These are phyloP conservation scores for Hydrolagus affinis DNA, from an alignment of 2,113 vertebrate species.

Conservation along the genomic window DNA sequence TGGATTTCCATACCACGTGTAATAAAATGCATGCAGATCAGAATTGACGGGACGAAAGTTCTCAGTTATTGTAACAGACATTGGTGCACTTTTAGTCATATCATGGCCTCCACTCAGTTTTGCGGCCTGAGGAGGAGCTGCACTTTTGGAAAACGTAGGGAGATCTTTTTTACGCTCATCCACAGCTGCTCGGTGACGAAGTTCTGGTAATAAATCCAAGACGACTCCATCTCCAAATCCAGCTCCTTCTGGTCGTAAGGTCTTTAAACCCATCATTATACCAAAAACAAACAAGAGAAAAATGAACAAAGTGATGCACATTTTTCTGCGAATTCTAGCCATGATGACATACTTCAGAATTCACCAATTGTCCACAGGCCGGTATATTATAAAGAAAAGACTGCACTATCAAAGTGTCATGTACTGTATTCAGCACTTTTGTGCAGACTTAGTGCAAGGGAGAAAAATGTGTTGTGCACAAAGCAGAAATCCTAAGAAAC, in stretches of 20 bases:
- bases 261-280: conserved; percentile 75
- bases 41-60: conserved; percentile 75
- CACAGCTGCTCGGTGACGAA: conserved; percentile 44
- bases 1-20: conserved; percentile 87
- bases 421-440: background rate
- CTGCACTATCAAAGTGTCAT: background rate
- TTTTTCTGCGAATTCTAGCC: conserved; percentile 82
- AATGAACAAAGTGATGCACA: conserved; percentile 65
- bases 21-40: conserved; percentile 87
- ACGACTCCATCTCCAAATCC: conserved; percentile 59
- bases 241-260: conserved; percentile 65
- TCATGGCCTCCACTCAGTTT: conserved; percentile 33
- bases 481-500: background rate
- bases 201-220: conserved; percentile 56
- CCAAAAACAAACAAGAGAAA: conserved; percentile 72
- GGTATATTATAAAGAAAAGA: background rate
- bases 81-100: conserved; percentile 37
- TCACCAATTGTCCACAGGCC: background rate
- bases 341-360: conserved; percentile 50
- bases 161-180: background rate
- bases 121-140: conserved; percentile 41
- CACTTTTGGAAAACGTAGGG: conserved; percentile 37
- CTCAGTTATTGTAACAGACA: conserved; percentile 47
- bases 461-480: background rate
- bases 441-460: background rate